phyloP scores from a whole-genome alignment of 2,797 vertebrate genomes.

The Melanogrammus aeglefinus region DNA sequence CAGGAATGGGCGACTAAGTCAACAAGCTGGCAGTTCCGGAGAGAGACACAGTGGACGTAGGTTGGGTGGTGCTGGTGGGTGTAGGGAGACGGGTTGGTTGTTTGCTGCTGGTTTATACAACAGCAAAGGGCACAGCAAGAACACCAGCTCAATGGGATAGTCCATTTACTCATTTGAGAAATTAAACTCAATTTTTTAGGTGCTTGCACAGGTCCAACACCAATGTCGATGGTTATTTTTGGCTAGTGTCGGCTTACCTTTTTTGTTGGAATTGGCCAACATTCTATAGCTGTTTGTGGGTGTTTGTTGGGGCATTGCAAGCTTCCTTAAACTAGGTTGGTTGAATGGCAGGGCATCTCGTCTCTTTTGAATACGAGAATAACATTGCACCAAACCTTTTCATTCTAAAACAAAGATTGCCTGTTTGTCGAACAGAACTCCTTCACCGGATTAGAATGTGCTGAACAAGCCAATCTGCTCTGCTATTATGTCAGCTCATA shows the following conservation, averaged over 20 bases:
- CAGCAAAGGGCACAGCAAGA: slow-evolving; percentile 12
- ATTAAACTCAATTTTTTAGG: neutral
- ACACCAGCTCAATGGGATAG: slow-evolving; percentile 9
- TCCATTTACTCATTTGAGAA: too few species aligned
- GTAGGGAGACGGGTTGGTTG: neutral
- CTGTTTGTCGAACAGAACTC: slow-evolving; percentile 3
- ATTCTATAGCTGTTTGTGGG: neutral
- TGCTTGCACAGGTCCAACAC: neutral
- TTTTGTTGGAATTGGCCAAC: too few species aligned
- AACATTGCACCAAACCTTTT: too few species aligned
- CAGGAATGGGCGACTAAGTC: slow-evolving; percentile 62
- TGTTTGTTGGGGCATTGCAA: slow-evolving; percentile 11
- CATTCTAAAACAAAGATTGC: too few species aligned
- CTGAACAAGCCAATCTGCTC: slow-evolving; percentile 31
- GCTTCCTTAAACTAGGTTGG: too few species aligned
- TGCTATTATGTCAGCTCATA: slow-evolving; percentile 28
- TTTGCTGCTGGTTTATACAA: slow-evolving; percentile 42
- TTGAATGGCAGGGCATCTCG: too few species aligned
- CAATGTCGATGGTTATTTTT: neutral
- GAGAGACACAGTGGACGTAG: slow-evolving; percentile 13
- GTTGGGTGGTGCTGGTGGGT: slow-evolving; percentile 1
- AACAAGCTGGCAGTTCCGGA: slow-evolving; percentile 59
- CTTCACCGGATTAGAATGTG: slow-evolving; percentile 19
- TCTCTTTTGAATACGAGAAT: too few species aligned
- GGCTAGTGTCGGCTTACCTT: neutral